Base-by-base conservation (phyloP, 2,888 invertebrate genomes). In the Cerceris ruficornis region DNA sequence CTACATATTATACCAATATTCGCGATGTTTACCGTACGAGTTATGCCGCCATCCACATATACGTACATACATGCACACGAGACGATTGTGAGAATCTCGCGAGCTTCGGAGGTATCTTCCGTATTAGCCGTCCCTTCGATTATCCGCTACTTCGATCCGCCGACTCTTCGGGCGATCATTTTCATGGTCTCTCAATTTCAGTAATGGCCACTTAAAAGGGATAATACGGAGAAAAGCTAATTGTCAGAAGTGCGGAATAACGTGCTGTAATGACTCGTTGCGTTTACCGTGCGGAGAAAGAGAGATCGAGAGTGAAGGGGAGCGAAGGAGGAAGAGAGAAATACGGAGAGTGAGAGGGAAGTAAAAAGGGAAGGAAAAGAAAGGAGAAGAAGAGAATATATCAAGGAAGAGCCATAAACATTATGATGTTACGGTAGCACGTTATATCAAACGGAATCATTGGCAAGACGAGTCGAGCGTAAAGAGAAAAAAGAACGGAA, bases 1-100 rank as follows among this genome's bases (percentile, higher is more conserved):
- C 85, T 83, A 81, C 86, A 82, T 85, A 87, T 86, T 87, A 87
- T 86, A 84, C 86, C 87, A 85, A 85, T 85, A 85, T 85, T 79
- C 79, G 17, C 77, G 62, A 82, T 82, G 79, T 82, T 77, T 82
- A 74, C 75, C 76, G 75, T 74, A 66, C 81, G 64, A 79, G 62
- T 58, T 80, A 82, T 80, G 86, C 85, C 81, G 87, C 74, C 81
- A 82, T 77, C 71, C 75, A 64, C 61, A 59, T 61, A 71, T 82
- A 78, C 78, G 66, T 28, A 28, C 2, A 4, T 28, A 28, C 28
- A 28, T 28, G 4, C 4, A 28, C 28, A 28, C 28, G 28, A 28
- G 28, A 28, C 28, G 28, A 28, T 78, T 62, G 72, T 69, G 69
- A 28, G 60, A 77, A 77, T 57, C 67, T 70, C 65, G 55, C 9